Conservation (phyloP, 2,113 vertebrate genomes). For the Bagarius yarrelli region DNA sequence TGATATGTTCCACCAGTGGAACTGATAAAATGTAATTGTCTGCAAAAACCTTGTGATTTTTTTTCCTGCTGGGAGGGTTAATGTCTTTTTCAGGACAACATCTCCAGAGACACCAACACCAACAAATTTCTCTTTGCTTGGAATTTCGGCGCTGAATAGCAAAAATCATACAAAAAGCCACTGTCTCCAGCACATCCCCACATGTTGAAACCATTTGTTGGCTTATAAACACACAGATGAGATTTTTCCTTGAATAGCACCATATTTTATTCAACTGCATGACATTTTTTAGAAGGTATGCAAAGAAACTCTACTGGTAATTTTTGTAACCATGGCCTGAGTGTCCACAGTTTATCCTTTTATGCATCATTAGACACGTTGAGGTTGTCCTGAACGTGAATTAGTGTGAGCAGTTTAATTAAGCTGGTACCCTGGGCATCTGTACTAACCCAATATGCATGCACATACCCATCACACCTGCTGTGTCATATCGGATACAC, state of each 20-base stretch:
- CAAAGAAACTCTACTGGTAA: too few species aligned
- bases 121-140: constrained; percentile 2
- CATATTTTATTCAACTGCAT: constrained; percentile 16
- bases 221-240: constrained; percentile 22
- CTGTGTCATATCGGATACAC: too few species aligned
- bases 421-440: constrained; percentile 29
- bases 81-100: constrained; percentile 46
- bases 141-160: constrained; percentile 29
- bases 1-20: constrained; percentile 9
- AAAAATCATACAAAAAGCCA: constrained; percentile 34
- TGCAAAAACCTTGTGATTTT: constrained; percentile 39
- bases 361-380: constrained; percentile 28
- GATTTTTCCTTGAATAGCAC: constrained; percentile 46
- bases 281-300: too few species aligned
- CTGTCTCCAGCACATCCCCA: constrained; percentile 37
- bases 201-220: constrained; percentile 36
- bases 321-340: too few species aligned
- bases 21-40: constrained; percentile 39
- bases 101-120: constrained; percentile 41
- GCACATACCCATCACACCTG: constrained; percentile 40
- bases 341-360: constrained; percentile 45
- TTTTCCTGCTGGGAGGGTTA: constrained; percentile 43
- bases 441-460: constrained; percentile 49
- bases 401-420: constrained; percentile 38
- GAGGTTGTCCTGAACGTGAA: constrained; percentile 49